Base-by-base conservation (phyloP, 2,888 invertebrate species). In the Pemphredon lugubris region DNA sequence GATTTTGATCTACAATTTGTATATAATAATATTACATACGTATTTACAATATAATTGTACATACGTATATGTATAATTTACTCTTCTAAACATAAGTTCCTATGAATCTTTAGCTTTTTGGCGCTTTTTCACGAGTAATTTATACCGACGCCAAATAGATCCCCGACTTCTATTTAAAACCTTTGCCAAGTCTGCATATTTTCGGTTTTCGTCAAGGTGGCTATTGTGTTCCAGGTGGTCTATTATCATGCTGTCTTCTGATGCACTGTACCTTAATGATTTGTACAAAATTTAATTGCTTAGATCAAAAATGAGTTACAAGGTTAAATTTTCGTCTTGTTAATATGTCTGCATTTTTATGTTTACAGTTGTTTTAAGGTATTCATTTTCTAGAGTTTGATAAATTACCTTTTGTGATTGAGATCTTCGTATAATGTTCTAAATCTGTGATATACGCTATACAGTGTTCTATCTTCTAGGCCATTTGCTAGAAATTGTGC, bases 381-480 rank as follows among this genome's bases (percentile, higher is more conserved):
- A n/a, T 32, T n/a, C 34, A 18, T 21, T n/a, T 40, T 58, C 26
- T 18, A 26, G 9, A 21, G 9, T 60, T 30, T 18, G 2, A 51
- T 26, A 26, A 1, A 59, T 73, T 85, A 80, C 84, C 79, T 83
- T 45, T 54, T 58, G 21, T 69, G 71, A 59, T 76, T 50, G 57
- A 77, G 82, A 3, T 59, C 14, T 2, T 72, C 34, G 51, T 77
- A 83, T 9, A 88, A 58, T 54, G 75, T 81, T 69, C 75, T 82
- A 66, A 88, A 89, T 75, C 88, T 82, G 14, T 86, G 79, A 65
- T 86, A 86, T 44, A 89, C 84, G 58, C 88, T 88, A 45, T 87
- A 87, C n/a, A 89, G 68, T 11, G 83, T 84, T 69, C 89, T 78
- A 20, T 84, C 40, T 21, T 82, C 81, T 34, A 89, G 75, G 2